Evolutionary conservation across 2,113 vertebrate genomes (phyloP).

Genomic region (Formicarius rufipectus): DNA sequence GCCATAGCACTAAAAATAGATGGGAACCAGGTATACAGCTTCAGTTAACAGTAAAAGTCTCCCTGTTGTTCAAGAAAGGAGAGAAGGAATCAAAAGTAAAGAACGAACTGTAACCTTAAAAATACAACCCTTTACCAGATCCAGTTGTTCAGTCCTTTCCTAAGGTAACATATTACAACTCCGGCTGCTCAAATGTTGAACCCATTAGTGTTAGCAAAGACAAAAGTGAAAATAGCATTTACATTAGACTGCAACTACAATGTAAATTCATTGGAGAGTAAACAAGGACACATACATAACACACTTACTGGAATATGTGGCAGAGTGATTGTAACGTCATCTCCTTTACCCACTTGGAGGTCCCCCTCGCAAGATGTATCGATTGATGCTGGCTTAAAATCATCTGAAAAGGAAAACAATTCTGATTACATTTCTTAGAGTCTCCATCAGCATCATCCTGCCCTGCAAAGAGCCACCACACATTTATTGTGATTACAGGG

Average conservation of each 20-base stretch:
- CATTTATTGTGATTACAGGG: not conserved
- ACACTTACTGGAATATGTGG: conserved; percentile 94
- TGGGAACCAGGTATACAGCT: not conserved
- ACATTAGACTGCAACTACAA: not conserved
- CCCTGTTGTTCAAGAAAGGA: not conserved
- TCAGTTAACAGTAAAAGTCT: not conserved
- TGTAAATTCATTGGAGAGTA: not conserved
- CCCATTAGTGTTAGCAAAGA: not conserved
- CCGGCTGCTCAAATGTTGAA: not conserved
- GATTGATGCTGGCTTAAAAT: conserved; percentile 98
- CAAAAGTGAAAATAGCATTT: not conserved
- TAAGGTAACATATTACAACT: not conserved
- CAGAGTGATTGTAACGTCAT: conserved; percentile 97
- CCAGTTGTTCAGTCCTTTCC: not conserved
- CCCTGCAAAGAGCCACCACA: not conserved
- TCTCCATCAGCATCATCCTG: not conserved
- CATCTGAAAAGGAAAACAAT: conserved; percentile 80
- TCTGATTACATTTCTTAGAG: not conserved
- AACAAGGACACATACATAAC: not conserved
- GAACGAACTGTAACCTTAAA: not conserved
- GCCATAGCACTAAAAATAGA: not conserved
- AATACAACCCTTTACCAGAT: not conserved
- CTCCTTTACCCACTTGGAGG: conserved; percentile 96
- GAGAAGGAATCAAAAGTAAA: not conserved
- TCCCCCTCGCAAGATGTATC: conserved; percentile 96